A percentile compares a stretch with the other conserved stretches of the same genome.
Evolutionary conservation across 1,140 invertebrate genomes (phyloP).

Genomic region (Cherax destructor): DNA sequence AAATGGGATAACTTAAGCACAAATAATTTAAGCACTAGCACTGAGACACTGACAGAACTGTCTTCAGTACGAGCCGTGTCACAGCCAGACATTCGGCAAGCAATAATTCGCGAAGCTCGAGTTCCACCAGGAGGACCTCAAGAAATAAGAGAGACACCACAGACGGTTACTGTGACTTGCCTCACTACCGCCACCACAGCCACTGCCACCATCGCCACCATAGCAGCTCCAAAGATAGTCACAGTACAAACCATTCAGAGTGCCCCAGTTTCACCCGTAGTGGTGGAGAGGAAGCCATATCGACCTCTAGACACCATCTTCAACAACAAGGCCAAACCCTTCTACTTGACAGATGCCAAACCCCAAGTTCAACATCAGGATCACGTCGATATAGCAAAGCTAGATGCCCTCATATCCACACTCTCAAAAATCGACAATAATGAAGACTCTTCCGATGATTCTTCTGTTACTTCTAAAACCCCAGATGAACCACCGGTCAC

Average conservation of each 20-base stretch:
- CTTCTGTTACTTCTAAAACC: constrained; percentile 20
- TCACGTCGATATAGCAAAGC: constrained; percentile 62
- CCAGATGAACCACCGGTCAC: constrained; percentile 14
- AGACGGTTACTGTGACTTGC: constrained; percentile 13
- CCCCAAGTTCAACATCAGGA: constrained; percentile 2
- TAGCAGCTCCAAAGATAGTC: constrained; percentile 59
- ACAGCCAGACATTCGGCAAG: constrained; percentile 67
- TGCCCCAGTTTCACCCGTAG: constrained; percentile 40
- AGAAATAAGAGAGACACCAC: background rate
- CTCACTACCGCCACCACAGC: constrained; percentile 17
- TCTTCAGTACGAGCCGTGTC: constrained; percentile 65
- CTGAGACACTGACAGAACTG: constrained; percentile 70
- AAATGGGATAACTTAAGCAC: constrained; percentile 67
- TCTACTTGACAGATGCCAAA: constrained; percentile 45
- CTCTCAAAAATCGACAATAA: constrained; percentile 60
- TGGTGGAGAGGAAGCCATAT: constrained; percentile 61
- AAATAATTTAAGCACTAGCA: constrained; percentile 68
- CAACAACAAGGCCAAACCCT: constrained; percentile 71
- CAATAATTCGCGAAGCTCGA: constrained; percentile 67
- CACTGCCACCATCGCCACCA: constrained; percentile 48
- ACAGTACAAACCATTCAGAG: constrained; percentile 65
- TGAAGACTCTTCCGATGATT: constrained; percentile 16
- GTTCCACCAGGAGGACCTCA: constrained; percentile 55
- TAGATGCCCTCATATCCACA: constrained; percentile 70
- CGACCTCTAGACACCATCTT: constrained; percentile 65